These are phyloP conservation scores for Pomacea canaliculata DNA, from an alignment of 2,888 invertebrate genomes.

Conservation along the genomic window DNA sequence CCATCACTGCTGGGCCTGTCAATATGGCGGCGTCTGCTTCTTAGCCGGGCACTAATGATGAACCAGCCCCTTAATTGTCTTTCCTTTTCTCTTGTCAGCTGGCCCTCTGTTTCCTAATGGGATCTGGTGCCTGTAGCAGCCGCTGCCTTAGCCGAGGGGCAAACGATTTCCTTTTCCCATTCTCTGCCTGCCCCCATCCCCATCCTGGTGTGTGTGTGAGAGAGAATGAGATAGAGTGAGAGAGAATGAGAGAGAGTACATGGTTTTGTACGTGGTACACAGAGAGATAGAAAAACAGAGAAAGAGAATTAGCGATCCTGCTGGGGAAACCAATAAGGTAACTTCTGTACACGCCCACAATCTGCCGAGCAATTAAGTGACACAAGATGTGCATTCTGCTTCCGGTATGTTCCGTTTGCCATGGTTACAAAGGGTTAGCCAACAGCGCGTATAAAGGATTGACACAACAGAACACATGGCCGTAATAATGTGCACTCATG, in stretches of 20 bases:
- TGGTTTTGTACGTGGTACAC: constrained; percentile 10
- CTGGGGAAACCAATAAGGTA: too few relatives aligned
- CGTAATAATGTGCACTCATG: too few relatives aligned
- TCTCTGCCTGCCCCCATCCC: too few relatives aligned
- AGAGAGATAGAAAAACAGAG: constrained; percentile 9
- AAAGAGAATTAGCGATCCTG: not conserved
- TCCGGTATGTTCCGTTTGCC: not conserved
- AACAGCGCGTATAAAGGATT: too few relatives aligned
- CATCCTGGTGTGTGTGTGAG: not conserved
- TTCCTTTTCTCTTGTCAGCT: constrained; percentile 6
- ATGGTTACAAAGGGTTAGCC: not conserved
- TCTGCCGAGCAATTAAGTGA: too few relatives aligned
- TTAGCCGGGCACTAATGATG: not conserved
- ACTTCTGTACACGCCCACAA: too few relatives aligned
- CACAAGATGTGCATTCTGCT: too few relatives aligned
- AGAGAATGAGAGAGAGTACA: constrained; percentile 2
- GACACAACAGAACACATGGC: too few relatives aligned
- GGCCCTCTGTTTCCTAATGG: constrained; percentile 2
- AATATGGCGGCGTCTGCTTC: not conserved
- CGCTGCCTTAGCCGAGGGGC: too few relatives aligned
- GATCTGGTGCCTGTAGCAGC: not conserved
- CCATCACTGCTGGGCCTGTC: constrained; percentile 1
- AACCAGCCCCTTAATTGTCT: not conserved
- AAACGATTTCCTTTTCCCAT: too few relatives aligned
- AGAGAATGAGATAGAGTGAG: constrained; percentile 4